A percentile compares a stretch with the other conserved stretches of the same genome.
Conservation (phyloP, 1,140 invertebrate genomes). For the Papilio xuthus region DNA sequence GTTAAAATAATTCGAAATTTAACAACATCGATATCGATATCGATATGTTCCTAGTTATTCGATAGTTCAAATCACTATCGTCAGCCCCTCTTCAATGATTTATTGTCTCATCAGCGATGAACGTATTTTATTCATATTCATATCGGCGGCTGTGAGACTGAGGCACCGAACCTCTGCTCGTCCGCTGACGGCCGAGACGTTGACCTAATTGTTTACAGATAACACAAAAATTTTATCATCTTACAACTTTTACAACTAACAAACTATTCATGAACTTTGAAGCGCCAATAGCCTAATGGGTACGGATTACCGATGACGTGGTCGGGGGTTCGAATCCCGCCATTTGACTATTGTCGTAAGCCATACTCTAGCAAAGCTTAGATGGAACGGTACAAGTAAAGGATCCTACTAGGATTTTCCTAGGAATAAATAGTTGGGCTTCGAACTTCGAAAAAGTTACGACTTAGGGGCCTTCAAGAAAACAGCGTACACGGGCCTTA, state of each 20-base stretch:
- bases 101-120: conserved; percentile 50
- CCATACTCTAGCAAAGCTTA: no score
- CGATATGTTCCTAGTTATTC: conserved; percentile 31
- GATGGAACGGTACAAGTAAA: no score
- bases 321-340: no score
- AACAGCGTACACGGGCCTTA: no score
- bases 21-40: conserved; percentile 37
- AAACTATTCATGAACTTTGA: no score
- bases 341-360: no score
- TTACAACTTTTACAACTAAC: background rate
- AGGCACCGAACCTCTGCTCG: background rate
- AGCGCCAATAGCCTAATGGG: no score
- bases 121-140: conserved; percentile 60
- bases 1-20: background rate
- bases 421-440: no score
- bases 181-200: conserved; percentile 30
- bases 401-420: no score
- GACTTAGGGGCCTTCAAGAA: no score
- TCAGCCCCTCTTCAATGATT: conserved; percentile 53
- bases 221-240: conserved; percentile 47
- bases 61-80: background rate
- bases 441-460: no score
- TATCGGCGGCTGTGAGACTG: conserved; percentile 46
- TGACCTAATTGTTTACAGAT: conserved; percentile 48
- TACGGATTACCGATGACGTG: no score